Evolutionary conservation across 2,888 invertebrate genomes (phyloP), one percentile per base, ranked within the genome.

Genomic region (Zygothrica quintamaculata): DNA sequence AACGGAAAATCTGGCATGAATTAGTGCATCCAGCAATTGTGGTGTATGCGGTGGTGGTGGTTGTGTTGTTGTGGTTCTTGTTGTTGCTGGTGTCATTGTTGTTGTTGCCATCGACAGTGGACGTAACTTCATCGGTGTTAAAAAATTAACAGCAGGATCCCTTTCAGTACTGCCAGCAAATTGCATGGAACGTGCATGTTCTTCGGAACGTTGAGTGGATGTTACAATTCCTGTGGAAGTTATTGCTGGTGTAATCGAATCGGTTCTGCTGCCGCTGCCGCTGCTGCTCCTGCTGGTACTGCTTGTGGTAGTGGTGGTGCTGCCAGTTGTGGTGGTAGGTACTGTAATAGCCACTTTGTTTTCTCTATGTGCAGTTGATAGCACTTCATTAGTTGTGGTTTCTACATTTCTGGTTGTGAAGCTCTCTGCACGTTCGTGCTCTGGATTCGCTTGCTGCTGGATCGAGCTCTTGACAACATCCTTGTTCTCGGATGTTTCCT

Each of bases 81-180:
- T 55, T 31, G 59, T 55, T 15, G 57, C 33, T 15, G 48, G n/a
- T 12, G 51, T 52, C 15, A 53, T 65, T 13, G 65, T 55, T 31
- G 59, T 55, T 15, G 57, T 34, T 15, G 48, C 67, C 65, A 70
- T 75, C 3, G 74, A 53, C 31, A 84, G 22, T 3, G 87, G 43
- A 5, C 69, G 69, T 12, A 84, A 42, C 9, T 85, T 84, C 87
- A 84, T 87, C 8, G 87, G 80, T 1, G 80, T 81, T 0, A 77
- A 81, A 0, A 64, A 25, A 0, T 47, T 25, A 11, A 56, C 15
- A 3, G 55, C 25, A 5, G 29, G 26, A 0, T 16, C 18, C n/a
- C 42, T 62, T 11, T 74, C 81, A 25, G 81, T 76, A 47, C 66
- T 70, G 29, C 64, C 48, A 0, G 42, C 31, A 22, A 64, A 58